A percentile compares a stretch with the other conserved stretches of the same genome.
Evolutionary conservation across 2,113 vertebrate genomes (phyloP).

Genomic region (Heteronetta atricapilla): DNA sequence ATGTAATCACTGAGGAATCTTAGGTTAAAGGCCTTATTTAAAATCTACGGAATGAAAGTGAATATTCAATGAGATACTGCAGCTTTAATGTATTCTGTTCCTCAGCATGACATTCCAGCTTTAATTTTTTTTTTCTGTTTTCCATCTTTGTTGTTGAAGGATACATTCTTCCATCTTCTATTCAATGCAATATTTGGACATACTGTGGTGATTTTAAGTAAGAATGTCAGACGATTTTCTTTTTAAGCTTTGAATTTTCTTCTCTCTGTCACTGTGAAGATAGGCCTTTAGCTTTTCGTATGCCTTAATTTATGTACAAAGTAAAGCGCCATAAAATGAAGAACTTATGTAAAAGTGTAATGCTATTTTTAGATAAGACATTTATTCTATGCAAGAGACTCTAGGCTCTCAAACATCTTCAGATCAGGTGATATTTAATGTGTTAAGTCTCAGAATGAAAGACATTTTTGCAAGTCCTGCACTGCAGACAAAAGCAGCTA

Average conservation of each 20-base stretch:
- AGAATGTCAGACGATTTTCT: constrained; percentile 16
- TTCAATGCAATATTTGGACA: neutral
- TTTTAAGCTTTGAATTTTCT: constrained; percentile 22
- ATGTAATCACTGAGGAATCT: neutral
- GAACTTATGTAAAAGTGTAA: neutral
- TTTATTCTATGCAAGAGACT: constrained; percentile 24
- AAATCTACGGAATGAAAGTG: constrained; percentile 17
- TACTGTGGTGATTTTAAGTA: neutral
- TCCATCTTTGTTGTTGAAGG: neutral
- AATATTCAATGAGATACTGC: constrained; percentile 1
- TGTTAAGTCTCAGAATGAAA: constrained; percentile 39
- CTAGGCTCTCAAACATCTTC: neutral
- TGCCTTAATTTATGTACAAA: constrained; percentile 39
- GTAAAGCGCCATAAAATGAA: constrained; percentile 25
- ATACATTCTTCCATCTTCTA: neutral
- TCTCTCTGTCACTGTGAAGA: neutral
- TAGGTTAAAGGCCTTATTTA: constrained; percentile 6
- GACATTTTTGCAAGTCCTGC: neutral
- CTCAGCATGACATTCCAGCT: neutral
- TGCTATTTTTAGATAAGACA: constrained; percentile 31
- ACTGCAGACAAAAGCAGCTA: constrained; percentile 47
- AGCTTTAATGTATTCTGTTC: constrained; percentile 4
- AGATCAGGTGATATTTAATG: constrained; percentile 41
- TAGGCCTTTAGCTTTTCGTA: constrained; percentile 30
- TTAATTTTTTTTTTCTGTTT: constrained; percentile 38